Evolutionary conservation across 2,888 invertebrate genomes (phyloP).

Genomic region (Chaitophorus viminalis): DNA sequence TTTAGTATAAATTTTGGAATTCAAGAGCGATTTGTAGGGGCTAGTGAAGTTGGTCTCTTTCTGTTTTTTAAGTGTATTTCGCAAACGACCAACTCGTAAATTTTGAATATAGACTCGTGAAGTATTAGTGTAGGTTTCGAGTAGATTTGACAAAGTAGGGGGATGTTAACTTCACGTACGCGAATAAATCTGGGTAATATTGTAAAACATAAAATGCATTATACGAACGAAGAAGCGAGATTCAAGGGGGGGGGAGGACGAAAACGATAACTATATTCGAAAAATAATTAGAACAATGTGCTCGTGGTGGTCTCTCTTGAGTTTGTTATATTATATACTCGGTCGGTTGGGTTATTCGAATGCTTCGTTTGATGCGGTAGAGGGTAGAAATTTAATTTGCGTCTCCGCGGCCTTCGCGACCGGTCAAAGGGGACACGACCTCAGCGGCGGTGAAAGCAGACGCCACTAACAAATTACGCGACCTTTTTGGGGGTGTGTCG

Average conservation of each 20-base stretch:
- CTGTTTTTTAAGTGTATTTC: too few relatives aligned
- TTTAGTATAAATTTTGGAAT: too few relatives aligned
- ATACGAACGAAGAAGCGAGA: neutral
- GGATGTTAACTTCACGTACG: too few relatives aligned
- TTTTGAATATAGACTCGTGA: too few relatives aligned
- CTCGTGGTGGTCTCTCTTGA: neutral
- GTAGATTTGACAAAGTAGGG: too few relatives aligned
- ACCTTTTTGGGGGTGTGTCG: slow-evolving; percentile 48
- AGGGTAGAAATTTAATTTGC: neutral
- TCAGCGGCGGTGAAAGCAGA: neutral
- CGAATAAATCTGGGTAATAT: too few relatives aligned
- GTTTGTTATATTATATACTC: too few relatives aligned
- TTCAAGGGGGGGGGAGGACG: neutral
- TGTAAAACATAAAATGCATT: too few relatives aligned
- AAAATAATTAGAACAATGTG: slow-evolving; percentile 41
- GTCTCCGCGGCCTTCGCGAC: slow-evolving; percentile 11
- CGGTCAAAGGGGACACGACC: neutral
- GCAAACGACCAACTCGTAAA: too few relatives aligned
- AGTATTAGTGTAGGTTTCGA: too few relatives aligned
- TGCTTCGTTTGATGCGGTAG: neutral
- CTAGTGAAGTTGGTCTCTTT: too few relatives aligned
- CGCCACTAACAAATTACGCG: slow-evolving; percentile 26
- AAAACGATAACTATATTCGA: slow-evolving; percentile 5
- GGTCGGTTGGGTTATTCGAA: neutral
- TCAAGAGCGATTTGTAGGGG: too few relatives aligned